A percentile compares a stretch with the other conserved stretches of the same genome.
These are phyloP conservation scores for Onychorhynchus coronatus DNA, from an alignment of 2,113 vertebrate species.

Conservation along the genomic window DNA sequence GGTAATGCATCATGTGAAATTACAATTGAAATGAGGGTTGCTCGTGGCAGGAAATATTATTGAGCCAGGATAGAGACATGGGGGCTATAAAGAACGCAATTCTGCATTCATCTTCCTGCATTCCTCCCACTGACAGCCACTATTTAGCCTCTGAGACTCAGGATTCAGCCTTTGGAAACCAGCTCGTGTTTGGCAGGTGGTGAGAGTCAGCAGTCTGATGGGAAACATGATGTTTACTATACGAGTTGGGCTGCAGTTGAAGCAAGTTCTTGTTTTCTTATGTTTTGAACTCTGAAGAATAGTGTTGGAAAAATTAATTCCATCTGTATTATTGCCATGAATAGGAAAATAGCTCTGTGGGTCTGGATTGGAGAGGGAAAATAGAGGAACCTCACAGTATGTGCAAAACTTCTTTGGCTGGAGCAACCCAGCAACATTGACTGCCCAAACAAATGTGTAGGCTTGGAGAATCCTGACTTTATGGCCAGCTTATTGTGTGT, in stretches of 20 bases:
- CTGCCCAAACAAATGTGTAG: background rate
- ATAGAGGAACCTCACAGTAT: background rate
- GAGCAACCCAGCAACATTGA: background rate
- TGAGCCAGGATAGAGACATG: background rate
- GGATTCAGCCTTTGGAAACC: slow-evolving; percentile 23
- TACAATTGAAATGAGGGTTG: slow-evolving; percentile 5
- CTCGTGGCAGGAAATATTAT: slow-evolving; percentile 12
- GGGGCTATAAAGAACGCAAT: background rate
- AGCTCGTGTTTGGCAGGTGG: background rate
- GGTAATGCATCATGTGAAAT: slow-evolving; percentile 5
- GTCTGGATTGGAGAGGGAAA: background rate
- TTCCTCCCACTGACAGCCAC: background rate
- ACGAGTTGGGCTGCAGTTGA: background rate
- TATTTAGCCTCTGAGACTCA: slow-evolving; percentile 32
- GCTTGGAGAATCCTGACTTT: background rate
- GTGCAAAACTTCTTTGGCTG: background rate
- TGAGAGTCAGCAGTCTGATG: background rate
- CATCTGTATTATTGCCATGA: background rate
- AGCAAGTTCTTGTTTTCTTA: background rate
- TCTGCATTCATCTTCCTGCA: slow-evolving; percentile 6
- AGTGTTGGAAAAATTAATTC: background rate
- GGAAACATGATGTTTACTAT: background rate
- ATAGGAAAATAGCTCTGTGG: background rate
- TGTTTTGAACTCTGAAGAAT: background rate
- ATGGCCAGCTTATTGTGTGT: background rate